Base-by-base conservation (phyloP, 2,797 vertebrate species). In the Botia almorhae region DNA sequence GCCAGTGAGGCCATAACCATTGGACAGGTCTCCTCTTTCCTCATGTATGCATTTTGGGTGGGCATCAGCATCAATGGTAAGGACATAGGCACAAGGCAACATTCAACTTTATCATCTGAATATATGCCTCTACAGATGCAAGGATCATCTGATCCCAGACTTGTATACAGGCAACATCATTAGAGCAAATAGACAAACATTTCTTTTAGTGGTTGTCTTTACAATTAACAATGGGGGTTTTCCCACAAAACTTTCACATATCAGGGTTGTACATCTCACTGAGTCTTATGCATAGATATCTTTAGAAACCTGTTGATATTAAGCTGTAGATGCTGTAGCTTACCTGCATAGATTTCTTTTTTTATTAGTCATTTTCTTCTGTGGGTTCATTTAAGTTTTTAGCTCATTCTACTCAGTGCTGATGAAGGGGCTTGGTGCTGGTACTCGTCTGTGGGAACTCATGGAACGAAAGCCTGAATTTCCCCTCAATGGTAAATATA, bases 21-120 rank as follows among this genome's bases (percentile, higher is more conserved):
- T 67, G 98, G 98, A 48, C 96, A 99, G 89, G 95, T 99, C 74
- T 97, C 97, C 4, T 96, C 97, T 14, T 99, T 99, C 91, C 94
- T 99, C 43, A 96, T 99, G 96, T 99, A 99, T 86, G 95, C 98
- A 82, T 96, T 99, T 91, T 99, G 98, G 98, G 97, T 99, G 74
- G 98, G 98, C 91, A 83, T 99, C 90, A 99, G 98, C 88, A 93
- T 99, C 21, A 93, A 95, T 96, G 98, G 98, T 99, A 93, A 81
- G 80, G 17, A 81, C 85, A 8, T 2, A 3, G 8, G 33, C 4
- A 2, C 29, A 29, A 29, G 4, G 29, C 29, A 2, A 29, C 29
- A 29, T 29, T 29, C 29, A 29, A 29, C 29, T 4, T 2, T 12
- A n/a, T 55, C 12, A 55, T 55, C 51, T 55, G 17, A n/a, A 56